Evolutionary conservation across 2,888 invertebrate species (phyloP), one percentile per base, ranked within the genome.

Genomic region (Coelinius sp.): DNA sequence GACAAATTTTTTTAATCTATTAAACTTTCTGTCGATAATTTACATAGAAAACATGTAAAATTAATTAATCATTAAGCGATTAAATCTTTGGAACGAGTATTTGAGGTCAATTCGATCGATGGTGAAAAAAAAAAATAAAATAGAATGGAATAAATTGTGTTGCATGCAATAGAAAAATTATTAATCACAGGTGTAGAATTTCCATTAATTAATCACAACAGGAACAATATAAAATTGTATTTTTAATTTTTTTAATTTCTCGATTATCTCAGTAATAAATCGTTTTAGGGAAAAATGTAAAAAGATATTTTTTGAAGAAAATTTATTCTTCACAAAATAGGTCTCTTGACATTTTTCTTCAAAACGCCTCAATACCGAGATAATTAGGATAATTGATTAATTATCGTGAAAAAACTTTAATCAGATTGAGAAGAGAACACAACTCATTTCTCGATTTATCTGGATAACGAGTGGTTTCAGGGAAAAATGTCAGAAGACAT

Each of bases 1-100:
- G 69, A 46, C 12, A 52, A 70, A 63, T 68, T 64, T 71, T 66
- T 70, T 70, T 31, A 63, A 64, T 49, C 17, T 27, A 52, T 46
- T 49, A 38, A 56, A 56, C 62, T 62, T 53, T 71, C 62, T 52
- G 35, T 59, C 14, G 67, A 68, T 41, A 2, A 41, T 41, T 41
- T 41, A 41, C 41, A 41, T 41, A 41, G 41, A 10, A 1, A 35
- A 35, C 10, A 70, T 46, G 46, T 68, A 44, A 71, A 68, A 49
- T 52, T 49, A 66, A 49, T 46, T 27, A 52, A 27, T 7, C 10
- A 49, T 49, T 49, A 22, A 35, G 35, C 10, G 35, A 52, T 22
- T 12, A 22, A 22, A 53, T n/a, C n/a, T 35, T 59, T 31, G 59
- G 14, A 31, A 35, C 12, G 35, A 31, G 10, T 31, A 53, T 59